Conservation (phyloP, 2,797 vertebrate species). For the Darevskia nairensis region DNA sequence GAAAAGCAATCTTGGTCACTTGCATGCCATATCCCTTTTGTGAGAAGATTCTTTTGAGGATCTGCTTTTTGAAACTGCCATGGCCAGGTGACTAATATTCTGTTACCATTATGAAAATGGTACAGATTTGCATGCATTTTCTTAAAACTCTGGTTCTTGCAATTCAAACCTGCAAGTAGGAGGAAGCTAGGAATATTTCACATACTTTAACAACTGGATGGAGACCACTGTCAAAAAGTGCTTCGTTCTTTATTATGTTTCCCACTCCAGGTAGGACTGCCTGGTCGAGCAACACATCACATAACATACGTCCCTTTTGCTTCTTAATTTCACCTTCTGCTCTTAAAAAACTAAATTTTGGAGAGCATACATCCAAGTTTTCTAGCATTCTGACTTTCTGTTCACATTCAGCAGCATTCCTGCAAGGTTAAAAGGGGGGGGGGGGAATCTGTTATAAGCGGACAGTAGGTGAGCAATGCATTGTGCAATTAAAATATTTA, state of each 20-base stretch:
- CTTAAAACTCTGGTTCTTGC: background rate
- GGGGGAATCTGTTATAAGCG: background rate
- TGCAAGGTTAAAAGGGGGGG: conserved; percentile 57
- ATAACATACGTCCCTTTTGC: conserved; percentile 86
- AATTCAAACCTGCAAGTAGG: background rate
- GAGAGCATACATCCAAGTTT: conserved; percentile 90
- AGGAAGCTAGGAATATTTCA: conserved; percentile 22
- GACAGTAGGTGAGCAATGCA: background rate
- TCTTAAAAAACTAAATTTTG: conserved; percentile 85
- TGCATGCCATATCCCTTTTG: background rate
- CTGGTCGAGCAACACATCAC: conserved; percentile 94
- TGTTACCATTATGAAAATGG: background rate
- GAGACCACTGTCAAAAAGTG: conserved; percentile 90
- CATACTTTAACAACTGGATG: conserved; percentile 89
- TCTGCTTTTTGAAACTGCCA: background rate
- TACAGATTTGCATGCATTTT: background rate
- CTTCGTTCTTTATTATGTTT: conserved; percentile 98
- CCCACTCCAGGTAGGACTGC: conserved; percentile 92
- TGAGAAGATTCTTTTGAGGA: background rate
- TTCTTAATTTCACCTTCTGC: conserved; percentile 83
- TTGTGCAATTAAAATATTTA: background rate
- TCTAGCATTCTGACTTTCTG: conserved; percentile 84
- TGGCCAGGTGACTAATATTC: background rate
- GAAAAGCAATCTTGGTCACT: background rate
- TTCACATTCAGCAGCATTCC: conserved; percentile 84